phyloP scores from a whole-genome alignment of 2,113 vertebrate species.

The Epinephelus lanceolatus region DNA sequence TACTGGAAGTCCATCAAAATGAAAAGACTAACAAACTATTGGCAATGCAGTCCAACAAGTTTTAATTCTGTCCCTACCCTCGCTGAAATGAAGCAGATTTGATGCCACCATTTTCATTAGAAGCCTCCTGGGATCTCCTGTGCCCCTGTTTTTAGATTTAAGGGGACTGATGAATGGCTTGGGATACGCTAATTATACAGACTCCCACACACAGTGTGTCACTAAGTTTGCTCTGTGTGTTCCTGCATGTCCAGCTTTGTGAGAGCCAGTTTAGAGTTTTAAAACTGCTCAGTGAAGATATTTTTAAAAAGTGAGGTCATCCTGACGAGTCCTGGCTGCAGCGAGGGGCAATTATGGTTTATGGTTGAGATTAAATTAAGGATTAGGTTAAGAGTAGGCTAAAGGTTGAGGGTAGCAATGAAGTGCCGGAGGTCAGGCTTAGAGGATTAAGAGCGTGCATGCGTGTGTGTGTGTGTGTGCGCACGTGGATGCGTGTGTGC shows the following conservation, averaged over 20 bases:
- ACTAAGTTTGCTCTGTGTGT: constrained; percentile 9
- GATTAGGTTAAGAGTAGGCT: constrained; percentile 23
- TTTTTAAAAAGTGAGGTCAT: constrained; percentile 44
- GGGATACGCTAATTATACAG: constrained; percentile 57
- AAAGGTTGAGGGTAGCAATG: constrained; percentile 6
- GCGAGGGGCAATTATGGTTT: constrained; percentile 24
- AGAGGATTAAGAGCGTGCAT: background rate
- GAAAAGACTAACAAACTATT: background rate
- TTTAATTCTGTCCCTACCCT: constrained; percentile 15
- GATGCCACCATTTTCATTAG: constrained; percentile 38
- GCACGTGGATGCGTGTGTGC: background rate
- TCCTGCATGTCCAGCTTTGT: constrained; percentile 13
- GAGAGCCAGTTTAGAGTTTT: constrained; percentile 8
- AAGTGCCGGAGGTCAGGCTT: background rate
- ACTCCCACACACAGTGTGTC: constrained; percentile 12
- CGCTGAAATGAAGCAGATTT: constrained; percentile 17
- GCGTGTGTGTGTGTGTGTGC: background rate
- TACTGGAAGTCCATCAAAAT: background rate
- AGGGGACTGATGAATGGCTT: constrained; percentile 47
- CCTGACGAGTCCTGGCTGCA: constrained; percentile 3
- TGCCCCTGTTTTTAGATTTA: constrained; percentile 56
- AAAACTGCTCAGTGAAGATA: constrained; percentile 15
- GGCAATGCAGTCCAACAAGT: constrained; percentile 19
- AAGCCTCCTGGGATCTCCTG: constrained; percentile 38
- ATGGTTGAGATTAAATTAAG: constrained; percentile 12